phyloP scores from a whole-genome alignment of 2,113 vertebrate genomes.

The Mandrillus leucophaeus region DNA sequence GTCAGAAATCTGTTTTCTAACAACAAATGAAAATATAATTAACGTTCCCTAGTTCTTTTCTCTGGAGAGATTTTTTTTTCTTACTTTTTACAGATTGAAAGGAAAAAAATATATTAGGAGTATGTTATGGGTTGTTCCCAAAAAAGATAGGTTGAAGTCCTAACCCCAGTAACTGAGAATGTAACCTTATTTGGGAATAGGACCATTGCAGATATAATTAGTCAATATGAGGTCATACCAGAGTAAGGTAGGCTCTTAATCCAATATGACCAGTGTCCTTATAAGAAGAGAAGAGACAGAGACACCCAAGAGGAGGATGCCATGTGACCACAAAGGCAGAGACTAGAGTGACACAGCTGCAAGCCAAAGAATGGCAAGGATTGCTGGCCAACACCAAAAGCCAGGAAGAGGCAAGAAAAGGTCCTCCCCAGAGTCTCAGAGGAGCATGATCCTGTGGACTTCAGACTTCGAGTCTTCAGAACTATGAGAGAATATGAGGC shows the following conservation, averaged over 20 bases:
- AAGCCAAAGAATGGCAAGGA: too few species aligned
- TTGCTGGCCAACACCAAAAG: rapidly evolving
- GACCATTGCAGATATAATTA: too few species aligned
- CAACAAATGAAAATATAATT: conserved; percentile 77
- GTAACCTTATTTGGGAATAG: not conserved
- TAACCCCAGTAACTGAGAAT: not conserved
- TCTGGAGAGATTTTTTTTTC: not conserved
- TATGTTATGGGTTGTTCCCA: not conserved
- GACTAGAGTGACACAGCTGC: not conserved
- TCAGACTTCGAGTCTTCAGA: not conserved
- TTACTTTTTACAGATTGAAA: not conserved
- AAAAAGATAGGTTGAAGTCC: not conserved
- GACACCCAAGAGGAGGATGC: not conserved
- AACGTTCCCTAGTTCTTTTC: conserved; percentile 48
- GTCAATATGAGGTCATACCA: not conserved
- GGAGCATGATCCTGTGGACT: rapidly evolving
- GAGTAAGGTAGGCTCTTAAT: not conserved
- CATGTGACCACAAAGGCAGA: not conserved
- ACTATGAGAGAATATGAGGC: not conserved
- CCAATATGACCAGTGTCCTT: not conserved
- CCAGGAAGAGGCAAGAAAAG: not conserved
- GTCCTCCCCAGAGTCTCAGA: not conserved
- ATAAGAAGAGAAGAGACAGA: not conserved
- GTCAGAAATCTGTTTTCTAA: conserved; percentile 68
- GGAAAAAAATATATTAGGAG: conserved; percentile 42